Evolutionary conservation across 1,140 invertebrate genomes (phyloP), one percentile per base, ranked within the genome.

Genomic region (Araneus ventricosus): DNA sequence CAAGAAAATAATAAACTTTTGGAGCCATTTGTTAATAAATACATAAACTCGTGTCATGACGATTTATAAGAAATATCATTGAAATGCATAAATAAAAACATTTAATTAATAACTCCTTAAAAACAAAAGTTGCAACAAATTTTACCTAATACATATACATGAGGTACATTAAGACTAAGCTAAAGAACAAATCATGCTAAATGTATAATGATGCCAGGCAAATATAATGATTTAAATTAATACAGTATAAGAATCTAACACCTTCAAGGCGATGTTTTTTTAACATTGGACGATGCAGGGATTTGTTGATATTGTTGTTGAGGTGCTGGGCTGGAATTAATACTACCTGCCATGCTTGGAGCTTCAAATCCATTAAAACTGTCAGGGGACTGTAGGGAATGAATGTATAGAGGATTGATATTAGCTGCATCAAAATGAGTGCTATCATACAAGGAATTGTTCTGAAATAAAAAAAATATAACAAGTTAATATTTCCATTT

Each of bases 401-500:
- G 97, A 93, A 97, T 96, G 95, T 97, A 97, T 52, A 97, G 95
- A 5, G 97, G 97, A 95, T 97, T 97, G 95, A 97, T 96, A 27
- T 96, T 96, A 95, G 97, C 79, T 89, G 94, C 96, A 94, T 96
- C 95, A 95, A 98, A 97, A 93, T 97, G 96, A 85, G 97, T 98
- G 95, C 97, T 97, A 95, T 98, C 97, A 95, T 97, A 97, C 89
- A 97, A 97, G 95, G 96, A 97, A 95, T 97, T 97, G 94, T 97
- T 97, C 97, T 97, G 96, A 94, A 96, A 96, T 95, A 95, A 96
- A 75, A 95, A 95, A 90, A 88, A 10, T 93, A 95, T 95, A 88
- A 39, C 70, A 8, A 79, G 20, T 4, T 52, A 14, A 52, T 52
- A 52, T 52, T 14, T 52, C 0, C 10, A 52, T 17, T 52, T 52